Percentiles rank a stretch among this genome's conserved stretches.
Evolutionary conservation across 2,888 invertebrate genomes (phyloP).

Genomic region (Xestia rhomboidea): DNA sequence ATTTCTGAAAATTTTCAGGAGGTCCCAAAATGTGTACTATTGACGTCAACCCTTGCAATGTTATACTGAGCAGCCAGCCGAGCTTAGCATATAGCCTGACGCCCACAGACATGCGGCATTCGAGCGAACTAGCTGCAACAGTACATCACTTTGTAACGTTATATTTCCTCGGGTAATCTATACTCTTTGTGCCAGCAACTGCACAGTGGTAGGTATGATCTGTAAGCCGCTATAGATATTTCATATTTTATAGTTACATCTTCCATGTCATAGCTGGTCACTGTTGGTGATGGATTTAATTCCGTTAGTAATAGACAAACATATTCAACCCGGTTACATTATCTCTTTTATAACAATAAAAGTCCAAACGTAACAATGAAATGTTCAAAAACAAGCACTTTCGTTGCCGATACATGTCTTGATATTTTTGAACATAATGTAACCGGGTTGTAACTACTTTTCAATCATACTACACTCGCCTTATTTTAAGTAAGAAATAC

Average conservation of each 20-base stretch:
- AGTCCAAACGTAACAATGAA: too few relatives aligned
- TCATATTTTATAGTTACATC: not conserved
- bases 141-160: slow-evolving; percentile 18
- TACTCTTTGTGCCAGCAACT: slow-evolving; percentile 19
- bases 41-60: slow-evolving; percentile 76
- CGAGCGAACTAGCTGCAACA: slow-evolving; percentile 21
- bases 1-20: slow-evolving; percentile 89
- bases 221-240: slow-evolving; percentile 8
- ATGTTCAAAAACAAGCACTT: too few relatives aligned
- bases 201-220: not conserved
- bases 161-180: slow-evolving; percentile 32
- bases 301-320: not conserved
- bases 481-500: not conserved
- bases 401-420: too few relatives aligned
- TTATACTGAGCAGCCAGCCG: slow-evolving; percentile 50
- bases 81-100: slow-evolving; percentile 18
- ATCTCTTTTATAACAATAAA: too few relatives aligned
- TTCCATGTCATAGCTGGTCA: not conserved
- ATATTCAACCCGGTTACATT: not conserved
- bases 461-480: not conserved
- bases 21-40: slow-evolving; percentile 79
- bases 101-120: slow-evolving; percentile 22
- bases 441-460: too few relatives aligned
- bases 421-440: too few relatives aligned
- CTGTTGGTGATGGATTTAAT: not conserved